Evolutionary conservation across 2,888 invertebrate species (phyloP).

Genomic region (Lacanobia wlatinum): DNA sequence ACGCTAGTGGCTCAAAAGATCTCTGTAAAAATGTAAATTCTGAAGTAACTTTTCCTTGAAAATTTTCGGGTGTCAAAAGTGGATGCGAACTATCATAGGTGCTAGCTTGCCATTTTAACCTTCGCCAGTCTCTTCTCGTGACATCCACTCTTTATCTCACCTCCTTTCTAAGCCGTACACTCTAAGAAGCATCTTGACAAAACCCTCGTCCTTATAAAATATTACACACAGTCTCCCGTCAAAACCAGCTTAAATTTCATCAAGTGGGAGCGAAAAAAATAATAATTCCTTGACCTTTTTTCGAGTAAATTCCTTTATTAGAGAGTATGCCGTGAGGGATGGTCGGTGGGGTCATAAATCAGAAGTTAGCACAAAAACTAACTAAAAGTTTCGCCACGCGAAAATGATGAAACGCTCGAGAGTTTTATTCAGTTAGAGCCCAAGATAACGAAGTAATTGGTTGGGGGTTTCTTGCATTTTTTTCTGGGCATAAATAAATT

Average conservation of each 20-base stretch:
- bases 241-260: slow-evolving; percentile 74
- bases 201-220: slow-evolving; percentile 64
- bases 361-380: slow-evolving; percentile 87
- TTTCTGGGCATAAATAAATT: slow-evolving; percentile 47
- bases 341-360: slow-evolving; percentile 84
- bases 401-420: slow-evolving; percentile 86
- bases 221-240: slow-evolving; percentile 64
- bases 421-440: slow-evolving; percentile 87
- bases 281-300: slow-evolving; percentile 82
- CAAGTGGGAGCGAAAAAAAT: slow-evolving; percentile 71
- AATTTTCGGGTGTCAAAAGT: not conserved
- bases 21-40: not conserved
- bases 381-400: slow-evolving; percentile 85
- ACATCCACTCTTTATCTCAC: slow-evolving; percentile 12
- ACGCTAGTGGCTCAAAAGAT: not conserved
- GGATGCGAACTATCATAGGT: not conserved
- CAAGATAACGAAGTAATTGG: slow-evolving; percentile 86
- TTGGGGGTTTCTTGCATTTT: slow-evolving; percentile 66
- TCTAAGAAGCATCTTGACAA: slow-evolving; percentile 44
- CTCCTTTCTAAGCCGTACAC: slow-evolving; percentile 8
- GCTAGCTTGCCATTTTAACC: not conserved
- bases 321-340: slow-evolving; percentile 77
- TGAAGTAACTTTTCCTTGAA: not conserved
- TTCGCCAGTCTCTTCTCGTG: not conserved
- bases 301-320: slow-evolving; percentile 84